A percentile compares a stretch with the other conserved stretches of the same genome.
These are phyloP conservation scores for Exephanes ischioxanthus DNA, from an alignment of 2,888 invertebrate genomes.

Conservation along the genomic window DNA sequence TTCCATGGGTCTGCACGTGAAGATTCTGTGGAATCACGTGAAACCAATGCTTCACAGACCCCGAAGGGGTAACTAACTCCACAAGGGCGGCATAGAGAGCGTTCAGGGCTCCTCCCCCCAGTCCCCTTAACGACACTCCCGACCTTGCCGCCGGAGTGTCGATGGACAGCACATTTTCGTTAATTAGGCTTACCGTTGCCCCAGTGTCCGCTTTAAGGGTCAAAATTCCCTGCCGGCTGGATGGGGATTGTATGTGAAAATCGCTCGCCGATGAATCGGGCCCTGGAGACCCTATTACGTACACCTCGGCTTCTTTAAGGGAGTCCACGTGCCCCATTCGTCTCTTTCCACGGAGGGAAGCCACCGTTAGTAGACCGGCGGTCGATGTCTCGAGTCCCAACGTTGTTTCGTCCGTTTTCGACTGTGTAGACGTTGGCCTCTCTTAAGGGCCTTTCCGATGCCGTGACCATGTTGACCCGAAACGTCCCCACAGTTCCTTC, in stretches of 20 bases:
- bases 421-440: no score
- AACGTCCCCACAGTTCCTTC: no score
- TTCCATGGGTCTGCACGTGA: background rate
- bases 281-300: no score
- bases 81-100: background rate
- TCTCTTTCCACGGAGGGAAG: no score
- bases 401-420: accelerated
- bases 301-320: no score
- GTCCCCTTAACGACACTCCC: background rate
- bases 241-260: background rate
- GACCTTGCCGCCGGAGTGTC: background rate
- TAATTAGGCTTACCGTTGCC: background rate
- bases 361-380: no score
- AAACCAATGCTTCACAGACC: background rate
- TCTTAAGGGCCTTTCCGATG: no score
- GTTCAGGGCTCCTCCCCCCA: background rate
- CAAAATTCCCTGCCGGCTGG: background rate
- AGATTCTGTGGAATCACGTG: background rate
- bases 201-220: background rate
- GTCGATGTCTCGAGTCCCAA: no score
- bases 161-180: background rate
- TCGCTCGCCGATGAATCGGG: background rate
- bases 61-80: background rate
- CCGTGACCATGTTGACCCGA: no score
- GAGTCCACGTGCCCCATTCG: accelerated